phyloP scores from a whole-genome alignment of 92 coral and sea anemone genomes.

The Parazoanthus darwini region DNA sequence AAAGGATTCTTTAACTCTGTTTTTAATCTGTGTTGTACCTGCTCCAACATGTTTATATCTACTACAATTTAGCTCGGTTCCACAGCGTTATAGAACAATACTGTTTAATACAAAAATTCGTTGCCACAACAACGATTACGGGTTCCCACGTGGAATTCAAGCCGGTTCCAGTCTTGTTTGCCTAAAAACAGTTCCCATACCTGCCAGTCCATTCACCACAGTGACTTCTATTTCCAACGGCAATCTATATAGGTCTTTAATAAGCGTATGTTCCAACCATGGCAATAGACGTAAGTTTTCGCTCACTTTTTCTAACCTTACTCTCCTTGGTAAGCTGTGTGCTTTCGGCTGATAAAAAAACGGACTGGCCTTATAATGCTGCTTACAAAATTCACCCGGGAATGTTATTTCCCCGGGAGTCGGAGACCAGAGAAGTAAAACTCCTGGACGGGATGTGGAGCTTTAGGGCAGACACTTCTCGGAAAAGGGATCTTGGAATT shows the following conservation, averaged over 20 bases:
- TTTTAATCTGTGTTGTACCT: too few relatives aligned
- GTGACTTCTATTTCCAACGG: neutral
- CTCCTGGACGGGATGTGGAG: conserved; percentile 82
- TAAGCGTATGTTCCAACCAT: neutral
- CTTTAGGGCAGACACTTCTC: conserved; percentile 73
- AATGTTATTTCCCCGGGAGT: conserved; percentile 76
- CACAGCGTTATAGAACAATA: neutral
- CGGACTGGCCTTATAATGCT: conserved; percentile 24
- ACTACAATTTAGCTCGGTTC: neutral
- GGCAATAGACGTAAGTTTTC: neutral
- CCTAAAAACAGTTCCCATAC: neutral
- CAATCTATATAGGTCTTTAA: neutral
- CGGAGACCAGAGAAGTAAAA: conserved; percentile 82
- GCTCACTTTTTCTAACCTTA: neutral
- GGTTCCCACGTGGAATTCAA: conserved; percentile 43
- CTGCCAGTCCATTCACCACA: conserved; percentile 1
- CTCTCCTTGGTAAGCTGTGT: neutral
- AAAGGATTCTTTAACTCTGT: too few relatives aligned
- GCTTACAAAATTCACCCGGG: conserved; percentile 28
- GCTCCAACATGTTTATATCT: too few relatives aligned
- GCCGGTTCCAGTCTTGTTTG: conserved; percentile 29
- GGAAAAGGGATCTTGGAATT: conserved; percentile 49
- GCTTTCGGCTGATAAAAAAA: neutral
- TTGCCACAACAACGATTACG: conserved; percentile 22
- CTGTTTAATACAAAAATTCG: neutral